These are phyloP conservation scores for Lathamus discolor DNA, from an alignment of 2,113 vertebrate genomes.

Conservation along the genomic window DNA sequence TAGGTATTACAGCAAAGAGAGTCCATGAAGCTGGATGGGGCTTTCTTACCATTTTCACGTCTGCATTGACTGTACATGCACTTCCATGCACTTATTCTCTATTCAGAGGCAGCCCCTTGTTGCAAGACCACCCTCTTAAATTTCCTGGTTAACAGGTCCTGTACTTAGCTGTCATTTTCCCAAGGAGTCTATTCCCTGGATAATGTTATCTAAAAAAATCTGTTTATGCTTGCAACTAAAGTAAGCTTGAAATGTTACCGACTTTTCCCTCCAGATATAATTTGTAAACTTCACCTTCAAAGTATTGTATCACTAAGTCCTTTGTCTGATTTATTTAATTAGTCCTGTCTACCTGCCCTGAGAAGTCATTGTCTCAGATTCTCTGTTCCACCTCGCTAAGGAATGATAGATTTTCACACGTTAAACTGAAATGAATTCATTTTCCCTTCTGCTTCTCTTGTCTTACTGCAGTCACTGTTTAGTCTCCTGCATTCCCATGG, in stretches of 20 bases:
- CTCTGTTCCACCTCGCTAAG: not conserved
- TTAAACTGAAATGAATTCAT: not conserved
- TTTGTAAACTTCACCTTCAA: not conserved
- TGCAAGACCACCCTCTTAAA: not conserved
- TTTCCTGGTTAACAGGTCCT: not conserved
- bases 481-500: not conserved
- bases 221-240: not conserved
- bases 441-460: not conserved
- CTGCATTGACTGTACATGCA: not conserved
- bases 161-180: conserved; percentile 12
- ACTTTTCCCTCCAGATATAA: not conserved
- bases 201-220: not conserved
- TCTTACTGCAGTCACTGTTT: not conserved
- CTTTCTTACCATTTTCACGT: not conserved
- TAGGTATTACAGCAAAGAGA: not conserved
- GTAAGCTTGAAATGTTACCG: conserved; percentile 8
- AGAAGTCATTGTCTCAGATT: not conserved
- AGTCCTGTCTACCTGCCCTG: not conserved
- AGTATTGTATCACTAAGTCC: not conserved
- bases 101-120: not conserved
- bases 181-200: not conserved
- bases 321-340: not conserved
- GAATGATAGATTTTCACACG: not conserved
- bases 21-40: not conserved
- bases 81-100: not conserved